phyloP scores from a whole-genome alignment of 2,888 invertebrate genomes.

The Rhagonycha fulva region DNA sequence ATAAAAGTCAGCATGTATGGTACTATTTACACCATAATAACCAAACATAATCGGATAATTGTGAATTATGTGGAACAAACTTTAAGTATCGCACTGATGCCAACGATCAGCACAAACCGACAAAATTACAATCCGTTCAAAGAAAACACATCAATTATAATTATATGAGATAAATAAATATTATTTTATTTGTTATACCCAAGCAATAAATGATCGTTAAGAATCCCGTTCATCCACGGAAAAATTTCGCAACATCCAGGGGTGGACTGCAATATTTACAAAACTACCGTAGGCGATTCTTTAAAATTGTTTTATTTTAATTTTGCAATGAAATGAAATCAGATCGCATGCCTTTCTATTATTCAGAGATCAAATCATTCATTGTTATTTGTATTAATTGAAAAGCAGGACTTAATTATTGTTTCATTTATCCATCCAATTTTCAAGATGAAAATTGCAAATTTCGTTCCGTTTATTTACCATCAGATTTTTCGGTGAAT shows the following conservation, averaged over 20 bases:
- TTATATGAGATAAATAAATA: neutral
- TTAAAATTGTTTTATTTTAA: no score
- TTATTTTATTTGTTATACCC: neutral
- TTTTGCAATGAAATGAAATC: no score
- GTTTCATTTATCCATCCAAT: no score
- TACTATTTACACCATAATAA: slow-evolving; percentile 26
- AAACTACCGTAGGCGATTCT: no score
- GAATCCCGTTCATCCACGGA: neutral
- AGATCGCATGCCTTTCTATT: no score
- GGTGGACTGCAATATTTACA: no score
- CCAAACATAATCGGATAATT: slow-evolving; percentile 36
- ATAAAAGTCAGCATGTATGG: slow-evolving; percentile 35
- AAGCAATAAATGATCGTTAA: neutral
- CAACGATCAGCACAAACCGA: neutral
- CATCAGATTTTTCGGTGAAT: neutral
- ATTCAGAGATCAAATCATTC: no score
- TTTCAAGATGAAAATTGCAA: no score
- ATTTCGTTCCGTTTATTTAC: neutral
- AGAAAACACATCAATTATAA: slow-evolving; percentile 8
- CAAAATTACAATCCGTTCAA: slow-evolving; percentile 12
- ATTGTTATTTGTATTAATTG: no score
- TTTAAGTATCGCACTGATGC: slow-evolving; percentile 2
- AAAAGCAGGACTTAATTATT: no score
- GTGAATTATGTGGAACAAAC: slow-evolving; percentile 32
- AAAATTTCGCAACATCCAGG: neutral